phyloP scores from a whole-genome alignment of 2,888 invertebrate genomes.

The Hipparchia semele region DNA sequence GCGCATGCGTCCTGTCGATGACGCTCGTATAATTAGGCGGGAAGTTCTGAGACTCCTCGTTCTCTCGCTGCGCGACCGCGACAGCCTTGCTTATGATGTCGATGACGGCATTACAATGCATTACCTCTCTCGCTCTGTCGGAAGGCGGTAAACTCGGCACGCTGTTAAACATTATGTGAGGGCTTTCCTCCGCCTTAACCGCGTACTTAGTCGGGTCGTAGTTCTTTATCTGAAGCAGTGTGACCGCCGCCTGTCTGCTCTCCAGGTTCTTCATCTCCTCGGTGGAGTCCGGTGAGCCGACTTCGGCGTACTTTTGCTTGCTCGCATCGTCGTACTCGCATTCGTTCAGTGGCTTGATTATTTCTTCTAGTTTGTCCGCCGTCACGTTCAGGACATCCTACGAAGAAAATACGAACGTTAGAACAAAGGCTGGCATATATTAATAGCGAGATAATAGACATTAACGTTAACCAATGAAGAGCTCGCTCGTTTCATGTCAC shows the following conservation, averaged over 20 bases:
- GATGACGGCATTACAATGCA: conserved; percentile 80
- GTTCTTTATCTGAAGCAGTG: conserved; percentile 78
- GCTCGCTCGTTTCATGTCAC: conserved; percentile 57
- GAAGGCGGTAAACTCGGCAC: conserved; percentile 82
- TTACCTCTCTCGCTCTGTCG: conserved; percentile 79
- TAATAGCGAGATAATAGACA: conserved; percentile 67
- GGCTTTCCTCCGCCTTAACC: conserved; percentile 72
- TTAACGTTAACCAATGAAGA: conserved; percentile 70
- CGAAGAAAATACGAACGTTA: conserved; percentile 66
- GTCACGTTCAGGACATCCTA: conserved; percentile 84
- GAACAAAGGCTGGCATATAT: conserved; percentile 57
- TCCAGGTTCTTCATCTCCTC: conserved; percentile 81
- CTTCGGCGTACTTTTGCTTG: conserved; percentile 71
- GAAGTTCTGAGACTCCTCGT: conserved; percentile 72
- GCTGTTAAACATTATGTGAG: conserved; percentile 83
- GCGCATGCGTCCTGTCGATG: conserved; percentile 61
- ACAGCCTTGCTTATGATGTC: conserved; percentile 81
- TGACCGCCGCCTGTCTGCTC: conserved; percentile 79
- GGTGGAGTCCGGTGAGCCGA: conserved; percentile 78
- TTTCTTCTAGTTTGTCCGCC: conserved; percentile 82
- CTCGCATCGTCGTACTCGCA: conserved; percentile 61
- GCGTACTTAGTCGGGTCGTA: conserved; percentile 78
- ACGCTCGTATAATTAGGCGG: conserved; percentile 64
- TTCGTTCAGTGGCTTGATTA: conserved; percentile 77
- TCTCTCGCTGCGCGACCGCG: conserved; percentile 77